phyloP scores from a whole-genome alignment of 2,113 vertebrate genomes.

The Arenaria interpres region DNA sequence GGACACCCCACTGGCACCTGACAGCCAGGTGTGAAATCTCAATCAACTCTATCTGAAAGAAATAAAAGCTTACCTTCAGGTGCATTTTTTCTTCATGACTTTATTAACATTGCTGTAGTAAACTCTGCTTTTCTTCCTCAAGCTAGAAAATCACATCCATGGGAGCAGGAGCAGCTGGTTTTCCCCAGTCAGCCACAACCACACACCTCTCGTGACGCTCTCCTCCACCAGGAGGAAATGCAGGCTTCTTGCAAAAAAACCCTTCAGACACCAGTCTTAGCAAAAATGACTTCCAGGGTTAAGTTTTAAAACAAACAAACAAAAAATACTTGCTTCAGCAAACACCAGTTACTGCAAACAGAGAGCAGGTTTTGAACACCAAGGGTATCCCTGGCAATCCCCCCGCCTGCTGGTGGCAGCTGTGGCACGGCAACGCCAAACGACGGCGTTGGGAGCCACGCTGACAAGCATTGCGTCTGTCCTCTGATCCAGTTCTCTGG shows the following conservation, averaged over 20 bases:
- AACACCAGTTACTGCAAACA: neutral
- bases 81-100: neutral
- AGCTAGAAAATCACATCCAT: neutral
- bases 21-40: neutral
- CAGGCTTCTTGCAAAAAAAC: neutral
- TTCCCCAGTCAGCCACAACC: neutral
- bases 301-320: neutral
- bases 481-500: neutral
- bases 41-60: neutral
- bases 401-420: neutral
- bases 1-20: neutral
- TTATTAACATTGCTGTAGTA: neutral
- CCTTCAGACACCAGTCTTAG: neutral
- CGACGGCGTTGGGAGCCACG: neutral
- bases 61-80: neutral
- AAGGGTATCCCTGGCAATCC: neutral
- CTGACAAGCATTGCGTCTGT: neutral
- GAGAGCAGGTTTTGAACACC: neutral
- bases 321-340: neutral
- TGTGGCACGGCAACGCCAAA: neutral
- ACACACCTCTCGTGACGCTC: neutral
- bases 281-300: neutral
- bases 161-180: neutral
- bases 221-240: neutral
- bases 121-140: neutral